Percentiles rank a stretch among this genome's conserved stretches.
Evolutionary conservation across 2,113 vertebrate genomes (phyloP).

Genomic region (Anoura caudifer): DNA sequence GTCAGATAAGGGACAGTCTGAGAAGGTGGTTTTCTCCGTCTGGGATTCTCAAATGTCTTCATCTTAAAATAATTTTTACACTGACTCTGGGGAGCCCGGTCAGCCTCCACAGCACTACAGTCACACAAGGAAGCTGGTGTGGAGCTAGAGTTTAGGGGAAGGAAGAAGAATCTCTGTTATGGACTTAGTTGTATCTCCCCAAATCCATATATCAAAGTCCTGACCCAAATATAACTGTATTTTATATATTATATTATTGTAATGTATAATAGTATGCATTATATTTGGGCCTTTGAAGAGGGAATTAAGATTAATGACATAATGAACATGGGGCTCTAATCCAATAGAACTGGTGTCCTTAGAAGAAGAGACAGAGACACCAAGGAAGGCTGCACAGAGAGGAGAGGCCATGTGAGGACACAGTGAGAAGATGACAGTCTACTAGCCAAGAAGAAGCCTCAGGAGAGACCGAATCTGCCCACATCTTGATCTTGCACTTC

Average conservation of each 20-base stretch:
- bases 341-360: not conserved
- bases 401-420: not conserved
- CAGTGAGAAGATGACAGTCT: not conserved
- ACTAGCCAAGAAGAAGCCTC: not conserved
- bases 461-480: not conserved
- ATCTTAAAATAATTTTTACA: not conserved
- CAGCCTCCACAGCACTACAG: not conserved
- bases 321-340: not conserved
- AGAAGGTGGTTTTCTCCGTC: not conserved
- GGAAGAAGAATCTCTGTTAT: not conserved
- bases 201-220: not conserved
- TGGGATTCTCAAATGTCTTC: not conserved
- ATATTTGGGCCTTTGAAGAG: not conserved
- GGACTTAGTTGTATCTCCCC: not conserved
- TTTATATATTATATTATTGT: not conserved
- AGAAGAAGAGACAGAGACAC: not conserved
- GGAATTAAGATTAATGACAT: not conserved
- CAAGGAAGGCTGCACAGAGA: not conserved
- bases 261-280: not conserved
- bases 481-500: not conserved
- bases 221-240: not conserved
- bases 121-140: fast-evolving
- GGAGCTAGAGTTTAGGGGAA: not conserved
- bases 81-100: not conserved
- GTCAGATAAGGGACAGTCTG: not conserved